Conservation (phyloP, 2,113 vertebrate species). For the Lagopus muta region DNA sequence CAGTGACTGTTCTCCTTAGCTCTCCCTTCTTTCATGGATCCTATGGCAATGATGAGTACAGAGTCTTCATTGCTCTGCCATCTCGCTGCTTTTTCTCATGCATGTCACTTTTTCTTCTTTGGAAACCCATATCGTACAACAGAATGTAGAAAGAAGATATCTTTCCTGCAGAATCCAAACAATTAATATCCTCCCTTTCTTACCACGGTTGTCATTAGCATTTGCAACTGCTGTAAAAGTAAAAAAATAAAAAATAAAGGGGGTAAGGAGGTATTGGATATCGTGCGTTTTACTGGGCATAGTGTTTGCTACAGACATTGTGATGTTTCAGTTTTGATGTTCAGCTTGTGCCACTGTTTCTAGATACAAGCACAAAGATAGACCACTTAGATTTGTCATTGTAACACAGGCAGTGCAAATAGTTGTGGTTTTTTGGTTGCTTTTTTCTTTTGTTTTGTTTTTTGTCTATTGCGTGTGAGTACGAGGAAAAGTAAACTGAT, state of each 20-base stretch:
- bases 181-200: neutral
- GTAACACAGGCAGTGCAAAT: neutral
- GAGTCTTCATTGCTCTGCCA: neutral
- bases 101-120: neutral
- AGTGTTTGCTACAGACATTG: neutral
- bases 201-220: neutral
- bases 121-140: neutral
- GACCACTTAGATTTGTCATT: neutral
- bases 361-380: neutral
- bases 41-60: neutral
- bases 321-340: neutral
- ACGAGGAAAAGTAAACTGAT: neutral
- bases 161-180: neutral
- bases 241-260: neutral
- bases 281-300: neutral
- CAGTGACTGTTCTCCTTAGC: neutral
- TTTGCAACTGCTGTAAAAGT: neutral
- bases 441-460: no score
- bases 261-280: rapidly evolving
- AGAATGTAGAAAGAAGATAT: neutral
- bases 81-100: neutral
- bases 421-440: neutral
- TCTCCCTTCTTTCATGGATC: neutral
- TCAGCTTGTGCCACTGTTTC: neutral
- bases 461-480: neutral